Base-by-base conservation (phyloP, 2,797 vertebrate genomes). In the Nyctalus aviator region DNA sequence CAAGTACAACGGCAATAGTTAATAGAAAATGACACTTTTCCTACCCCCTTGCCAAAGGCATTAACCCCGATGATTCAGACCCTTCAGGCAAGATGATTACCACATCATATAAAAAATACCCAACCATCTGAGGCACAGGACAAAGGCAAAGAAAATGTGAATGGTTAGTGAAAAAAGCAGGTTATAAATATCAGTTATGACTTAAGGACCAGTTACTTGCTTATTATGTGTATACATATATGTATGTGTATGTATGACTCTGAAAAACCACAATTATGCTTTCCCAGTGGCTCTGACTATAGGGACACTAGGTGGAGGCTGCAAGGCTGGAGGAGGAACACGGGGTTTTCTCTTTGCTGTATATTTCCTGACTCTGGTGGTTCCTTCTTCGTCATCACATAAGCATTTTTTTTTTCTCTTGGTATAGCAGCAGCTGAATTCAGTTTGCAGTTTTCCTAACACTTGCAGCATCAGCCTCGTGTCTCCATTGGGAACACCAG, bases 131-230 rank as follows among this genome's bases (percentile, higher is more conserved):
- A 73, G 48, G 4, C 17, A 6, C 35, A 69, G 25, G 32, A 48
- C 71, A n/a, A 86, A 94, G 55, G 27, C 62, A 78, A 93, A 86
- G 77, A 77, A 62, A 57, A 75, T n/a, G 59, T 10, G 25, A 53
- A 84, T 37, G 53, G 18, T 5, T 8, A 50, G n/a, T 73, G 5
- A 46, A 72, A 95, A 15, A 66, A 89, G 41, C 76, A 93, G 81
- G n/a, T 87, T 81, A 32, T 20, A 81, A 76, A 35, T 44, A 78
- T 12, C 44, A 72, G 0, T 94, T 50, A 50, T 23, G 93, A 13
- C 14, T 79, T 79, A 32, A 46, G 55, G 72, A 30, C 10, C 14
- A 59, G 21, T 83, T 64, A 57, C n/a, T 55, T 69, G 44, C 18
- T 71, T 76, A 50, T 27, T 90, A 17, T 32, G 4, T 32, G 14